Base-by-base conservation (phyloP, 53 echinoderm and acorn worm species). In the Apostichopus leukothele region DNA sequence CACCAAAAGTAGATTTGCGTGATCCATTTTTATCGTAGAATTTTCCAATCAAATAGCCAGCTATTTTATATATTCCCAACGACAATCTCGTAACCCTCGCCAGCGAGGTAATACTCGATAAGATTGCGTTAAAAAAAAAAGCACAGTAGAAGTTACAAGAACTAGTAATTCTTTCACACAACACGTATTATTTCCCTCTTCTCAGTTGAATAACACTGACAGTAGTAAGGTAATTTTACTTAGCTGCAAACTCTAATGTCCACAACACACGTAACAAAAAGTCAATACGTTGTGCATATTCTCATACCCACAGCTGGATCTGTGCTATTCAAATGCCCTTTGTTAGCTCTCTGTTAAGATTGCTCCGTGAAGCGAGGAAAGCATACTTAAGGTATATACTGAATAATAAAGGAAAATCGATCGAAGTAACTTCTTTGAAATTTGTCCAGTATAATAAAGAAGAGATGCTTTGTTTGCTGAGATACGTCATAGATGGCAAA, bases 361-460 rank as follows among this genome's bases (percentile, higher is more conserved):
- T 81, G 81, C 81, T 53, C 81, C 5, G 5, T 81, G 52, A 81
- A 59, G 55, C 81, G 20, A 51, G 59, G 81, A 81, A 54, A 81
- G 81, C 53, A 81, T 54, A 79, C 59, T 53, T 21, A 80, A 16
- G 11, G 79, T n/a, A 5, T 81, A 81, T 7, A 14, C 74, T 11
- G 74, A 74, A 74, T 21, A 74, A 74, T 19, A 74, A 74, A 76
- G 4, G 16, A 27, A 6, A 22, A 76, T 27, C 51, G 76, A 76
- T 50, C 76, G 5, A 39, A 76, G 9, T 51, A 76, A 76, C 27
- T 50, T 6, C 51, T 76, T 50, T 76, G 76, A 50, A 51, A 76
- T 63, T 71, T 18, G n/a, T 16, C 4, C 13, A n/a, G 16, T 3
- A 71, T 71, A 71, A n/a, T n/a, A 18, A 16, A 71, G 14, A 71